Base-by-base conservation (phyloP, 1,140 invertebrate species). In the Nomia melanderi region DNA sequence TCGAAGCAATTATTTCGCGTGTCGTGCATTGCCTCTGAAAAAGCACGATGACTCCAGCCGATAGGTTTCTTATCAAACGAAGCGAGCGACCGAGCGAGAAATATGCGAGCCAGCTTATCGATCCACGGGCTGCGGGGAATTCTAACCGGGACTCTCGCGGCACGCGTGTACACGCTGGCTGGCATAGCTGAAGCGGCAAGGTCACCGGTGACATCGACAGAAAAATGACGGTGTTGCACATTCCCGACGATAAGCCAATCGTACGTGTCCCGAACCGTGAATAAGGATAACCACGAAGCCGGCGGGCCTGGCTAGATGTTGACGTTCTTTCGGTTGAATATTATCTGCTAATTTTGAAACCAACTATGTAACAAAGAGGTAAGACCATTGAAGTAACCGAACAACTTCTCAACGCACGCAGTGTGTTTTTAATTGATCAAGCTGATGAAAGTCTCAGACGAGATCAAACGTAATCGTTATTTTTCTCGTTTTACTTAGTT, bases 211-310 rank as follows among this genome's bases (percentile, higher is more conserved):
- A 57, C 41, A 66, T 23, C 50, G 66, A 12, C 31, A 44, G 54
- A 82, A 82, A 82, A 81, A 77, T 70, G 79, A 53, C 66, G 56
- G 47, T 57, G 65, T 66, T 50, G 72, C 79, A 63, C 54, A 54
- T 69, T 33, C 41, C 72, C 54, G 1, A 65, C 81, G 79, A 82
- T 82, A 81, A 80, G 62, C 79, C n/a, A 31, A 63, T 77, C 54
- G 73, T 70, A 65, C 79, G 44, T 82, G 74, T 72, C 64, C 31
- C 36, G 47, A n/a, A 20, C 7, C 7, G 47, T n/a, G 47, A 50
- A 50, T 50, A 50, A n/a, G 7, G 47, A n/a, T n/a, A 50, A 50
- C 47, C 47, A 6, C n/a, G 47, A 17, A 50, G 20, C 8, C 33
- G 33, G 8, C 8, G 20, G 5, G 14, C n/a, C n/a, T n/a, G 11